Evolutionary conservation across 2,797 vertebrate species (phyloP), one percentile per base, ranked within the genome.

Genomic region (Anniella stebbinsi): DNA sequence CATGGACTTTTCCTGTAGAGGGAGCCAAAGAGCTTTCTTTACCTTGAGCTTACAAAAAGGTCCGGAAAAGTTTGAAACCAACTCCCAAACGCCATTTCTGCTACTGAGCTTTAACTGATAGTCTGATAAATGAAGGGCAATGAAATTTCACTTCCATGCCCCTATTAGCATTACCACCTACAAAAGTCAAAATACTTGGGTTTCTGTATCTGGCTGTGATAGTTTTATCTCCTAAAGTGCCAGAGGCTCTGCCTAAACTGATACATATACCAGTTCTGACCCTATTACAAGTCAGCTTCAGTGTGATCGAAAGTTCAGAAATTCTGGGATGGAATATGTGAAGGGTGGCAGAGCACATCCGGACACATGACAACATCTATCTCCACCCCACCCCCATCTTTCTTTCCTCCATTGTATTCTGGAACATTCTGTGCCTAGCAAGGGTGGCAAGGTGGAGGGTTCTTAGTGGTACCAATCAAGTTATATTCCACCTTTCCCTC

Each of bases 21-120:
- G 69, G 75, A 81, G 89, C 87, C 48, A 30, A 90, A 87, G 87
- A 66, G 11, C 12, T 41, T 21, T 69, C 12, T 48, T 1, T 90
- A 85, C 90, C 10, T 72, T 36, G 28, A 70, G 54, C 80, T 69
- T 77, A 78, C 67, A 87, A 87, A 87, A 87, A 90, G 0, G 38
- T 7, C 75, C 78, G 51, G 80, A 54, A 25, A 81, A 73, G 82
- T 70, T 3, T 0, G n/a, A 91, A 88, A 90, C 25, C 69, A 10
- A 73, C 33, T 2, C 0, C 38, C 82, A 66, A 84, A 85, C 6
- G 1, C 21, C 38, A 70, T 87, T 54, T 91, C 72, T 41, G 83
- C 87, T 94, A 93, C 90, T 91, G 41, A 17, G 0, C 91, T 17
- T 30, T 92, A 91, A 63, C 38, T 36, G 36, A 81, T n/a, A 54